These are phyloP conservation scores for Acrobasis suavella DNA, from an alignment of 2,888 invertebrate genomes.

Conservation along the genomic window DNA sequence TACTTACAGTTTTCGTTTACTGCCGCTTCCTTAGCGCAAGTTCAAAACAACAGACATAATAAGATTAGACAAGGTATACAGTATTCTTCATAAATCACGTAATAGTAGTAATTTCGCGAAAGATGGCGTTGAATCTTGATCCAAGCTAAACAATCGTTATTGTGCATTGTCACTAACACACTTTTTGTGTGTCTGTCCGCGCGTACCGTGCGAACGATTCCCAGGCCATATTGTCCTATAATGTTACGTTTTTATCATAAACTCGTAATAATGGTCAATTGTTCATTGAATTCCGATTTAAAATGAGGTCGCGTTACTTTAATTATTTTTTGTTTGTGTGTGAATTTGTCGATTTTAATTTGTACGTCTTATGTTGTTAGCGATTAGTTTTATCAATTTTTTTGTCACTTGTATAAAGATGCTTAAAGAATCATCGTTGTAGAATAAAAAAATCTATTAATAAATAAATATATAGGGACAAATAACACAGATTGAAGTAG, in stretches of 20 bases:
- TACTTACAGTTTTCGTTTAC: too few species aligned
- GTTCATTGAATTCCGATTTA: slow-evolving; percentile 65
- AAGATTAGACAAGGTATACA: too few species aligned
- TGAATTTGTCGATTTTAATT: slow-evolving; percentile 22
- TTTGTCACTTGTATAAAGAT: too few species aligned
- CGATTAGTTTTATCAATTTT: too few species aligned
- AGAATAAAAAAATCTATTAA: too few species aligned
- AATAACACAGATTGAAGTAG: too few species aligned
- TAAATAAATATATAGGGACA: too few species aligned
- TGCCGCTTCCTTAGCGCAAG: too few species aligned
- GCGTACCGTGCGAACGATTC: slow-evolving; percentile 63
- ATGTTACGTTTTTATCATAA: slow-evolving; percentile 59
- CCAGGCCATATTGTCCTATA: slow-evolving; percentile 62
- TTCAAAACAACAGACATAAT: too few species aligned
- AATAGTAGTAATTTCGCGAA: slow-evolving; percentile 12
- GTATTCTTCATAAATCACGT: neutral
- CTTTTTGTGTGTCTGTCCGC: slow-evolving; percentile 32
- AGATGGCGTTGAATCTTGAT: slow-evolving; percentile 20
- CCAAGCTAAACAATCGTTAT: slow-evolving; percentile 49
- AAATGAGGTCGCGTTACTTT: slow-evolving; percentile 44
- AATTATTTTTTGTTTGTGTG: slow-evolving; percentile 25
- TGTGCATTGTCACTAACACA: slow-evolving; percentile 47
- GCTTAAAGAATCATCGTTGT: too few species aligned
- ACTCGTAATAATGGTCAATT: slow-evolving; percentile 77
- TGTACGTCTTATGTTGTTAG: too few species aligned